Conservation (phyloP, 2,797 vertebrate species). For the Acrossocheilus wenchowensis region DNA sequence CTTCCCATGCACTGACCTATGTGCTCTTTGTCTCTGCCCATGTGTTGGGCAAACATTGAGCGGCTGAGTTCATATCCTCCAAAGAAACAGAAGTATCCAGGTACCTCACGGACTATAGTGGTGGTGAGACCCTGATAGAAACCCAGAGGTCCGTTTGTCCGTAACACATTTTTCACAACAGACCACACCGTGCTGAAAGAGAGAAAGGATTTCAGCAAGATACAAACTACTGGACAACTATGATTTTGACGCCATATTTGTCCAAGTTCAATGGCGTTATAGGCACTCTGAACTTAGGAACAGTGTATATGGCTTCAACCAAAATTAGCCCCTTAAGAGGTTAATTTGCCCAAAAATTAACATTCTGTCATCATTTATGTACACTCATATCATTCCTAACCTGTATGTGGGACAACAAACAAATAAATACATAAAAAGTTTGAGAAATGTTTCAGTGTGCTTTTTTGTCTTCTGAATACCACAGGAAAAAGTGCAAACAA, state of each 20-base stretch:
- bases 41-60: constrained; percentile 82
- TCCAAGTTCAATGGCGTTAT: background rate
- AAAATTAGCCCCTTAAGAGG: background rate
- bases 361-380: background rate
- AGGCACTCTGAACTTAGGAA: background rate
- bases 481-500: too few relatives aligned
- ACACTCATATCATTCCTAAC: background rate
- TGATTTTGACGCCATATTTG: background rate
- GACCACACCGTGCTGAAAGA: constrained; percentile 90
- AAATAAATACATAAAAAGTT: too few relatives aligned
- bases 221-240: background rate
- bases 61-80: constrained; percentile 94
- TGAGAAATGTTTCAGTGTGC: too few relatives aligned
- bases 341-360: background rate
- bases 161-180: constrained; percentile 87
- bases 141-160: constrained; percentile 86
- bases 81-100: constrained; percentile 98
- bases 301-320: background rate
- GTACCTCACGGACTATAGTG: constrained; percentile 92
- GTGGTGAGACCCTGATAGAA: constrained; percentile 94
- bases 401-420: too few relatives aligned
- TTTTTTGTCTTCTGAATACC: too few relatives aligned
- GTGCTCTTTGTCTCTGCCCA: constrained; percentile 89
- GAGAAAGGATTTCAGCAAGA: background rate
- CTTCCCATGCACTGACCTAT: constrained; percentile 80